Conservation (phyloP, 2,888 invertebrate species). For the Lypha dubia region DNA sequence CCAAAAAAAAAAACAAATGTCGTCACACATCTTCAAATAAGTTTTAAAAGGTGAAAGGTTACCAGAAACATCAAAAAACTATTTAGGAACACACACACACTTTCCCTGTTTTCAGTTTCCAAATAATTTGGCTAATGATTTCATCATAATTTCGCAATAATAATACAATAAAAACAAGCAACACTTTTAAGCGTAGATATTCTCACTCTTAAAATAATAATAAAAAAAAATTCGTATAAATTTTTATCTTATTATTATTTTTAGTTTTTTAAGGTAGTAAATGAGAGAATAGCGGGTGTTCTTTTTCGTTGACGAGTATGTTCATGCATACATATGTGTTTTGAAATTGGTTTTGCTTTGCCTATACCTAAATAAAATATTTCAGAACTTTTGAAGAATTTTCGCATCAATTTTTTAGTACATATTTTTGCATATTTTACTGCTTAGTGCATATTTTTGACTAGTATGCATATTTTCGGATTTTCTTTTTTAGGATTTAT, state of each 20-base stretch:
- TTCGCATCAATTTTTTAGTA: too few relatives aligned
- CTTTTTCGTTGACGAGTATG: too few relatives aligned
- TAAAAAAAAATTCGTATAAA: background rate
- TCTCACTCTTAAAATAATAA: conserved; percentile 21
- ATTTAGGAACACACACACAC: conserved; percentile 10
- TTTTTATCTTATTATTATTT: conserved; percentile 43
- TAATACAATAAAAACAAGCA: conserved; percentile 21
- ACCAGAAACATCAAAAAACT: background rate
- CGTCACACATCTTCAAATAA: conserved; percentile 12
- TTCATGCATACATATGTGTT: too few relatives aligned
- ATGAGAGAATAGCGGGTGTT: conserved; percentile 21
- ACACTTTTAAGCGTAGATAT: conserved; percentile 17
- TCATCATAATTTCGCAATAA: conserved; percentile 54
- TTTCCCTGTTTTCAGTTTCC: background rate
- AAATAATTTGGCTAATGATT: conserved; percentile 19
- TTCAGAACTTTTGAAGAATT: too few relatives aligned
- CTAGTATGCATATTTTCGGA: too few relatives aligned
- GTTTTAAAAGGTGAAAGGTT: conserved; percentile 19
- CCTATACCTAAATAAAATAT: too few relatives aligned
- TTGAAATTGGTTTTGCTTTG: too few relatives aligned
- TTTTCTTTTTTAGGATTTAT: too few relatives aligned
- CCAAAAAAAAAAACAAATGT: too few relatives aligned
- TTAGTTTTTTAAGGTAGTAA: conserved; percentile 36
- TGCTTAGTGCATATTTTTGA: too few relatives aligned
- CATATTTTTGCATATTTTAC: too few relatives aligned